A percentile compares a stretch with the other conserved stretches of the same genome.
These are phyloP conservation scores for Aporophyla nigra DNA, from an alignment of 2,888 invertebrate species.

Conservation along the genomic window DNA sequence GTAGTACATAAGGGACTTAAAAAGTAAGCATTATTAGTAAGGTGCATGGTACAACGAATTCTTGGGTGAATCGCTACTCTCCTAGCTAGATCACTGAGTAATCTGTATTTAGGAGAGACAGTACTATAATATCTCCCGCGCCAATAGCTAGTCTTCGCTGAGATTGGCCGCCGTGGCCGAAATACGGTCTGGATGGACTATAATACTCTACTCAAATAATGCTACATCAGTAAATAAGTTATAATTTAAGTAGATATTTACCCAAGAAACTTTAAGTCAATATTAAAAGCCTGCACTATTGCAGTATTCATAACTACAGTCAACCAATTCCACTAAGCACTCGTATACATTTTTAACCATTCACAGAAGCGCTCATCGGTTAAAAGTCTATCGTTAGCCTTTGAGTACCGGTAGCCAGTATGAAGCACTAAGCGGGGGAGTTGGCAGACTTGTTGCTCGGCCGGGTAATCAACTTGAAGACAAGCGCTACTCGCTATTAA, in stretches of 20 bases:
- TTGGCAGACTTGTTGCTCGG: conserved; percentile 59
- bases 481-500: conserved; percentile 50
- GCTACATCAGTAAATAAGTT: background rate
- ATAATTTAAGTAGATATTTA: too few relatives aligned
- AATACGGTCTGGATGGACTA: too few relatives aligned
- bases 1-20: too few relatives aligned
- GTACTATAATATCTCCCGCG: too few relatives aligned
- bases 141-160: too few relatives aligned
- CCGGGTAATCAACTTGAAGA: conserved; percentile 49
- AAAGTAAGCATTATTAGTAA: too few relatives aligned
- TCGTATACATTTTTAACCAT: conserved; percentile 32
- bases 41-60: too few relatives aligned
- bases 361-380: conserved; percentile 14
- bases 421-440: conserved; percentile 28
- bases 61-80: too few relatives aligned
- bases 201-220: too few relatives aligned
- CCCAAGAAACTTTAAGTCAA: background rate
- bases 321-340: conserved; percentile 6
- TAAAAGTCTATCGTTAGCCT: conserved; percentile 30
- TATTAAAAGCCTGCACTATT: background rate
- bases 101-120: too few relatives aligned
- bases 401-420: conserved; percentile 16
- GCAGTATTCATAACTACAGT: conserved; percentile 13
- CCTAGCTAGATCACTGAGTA: too few relatives aligned
- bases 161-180: too few relatives aligned